Evolutionary conservation across 1,140 invertebrate genomes (phyloP).

Genomic region (Holotrichia oblita): DNA sequence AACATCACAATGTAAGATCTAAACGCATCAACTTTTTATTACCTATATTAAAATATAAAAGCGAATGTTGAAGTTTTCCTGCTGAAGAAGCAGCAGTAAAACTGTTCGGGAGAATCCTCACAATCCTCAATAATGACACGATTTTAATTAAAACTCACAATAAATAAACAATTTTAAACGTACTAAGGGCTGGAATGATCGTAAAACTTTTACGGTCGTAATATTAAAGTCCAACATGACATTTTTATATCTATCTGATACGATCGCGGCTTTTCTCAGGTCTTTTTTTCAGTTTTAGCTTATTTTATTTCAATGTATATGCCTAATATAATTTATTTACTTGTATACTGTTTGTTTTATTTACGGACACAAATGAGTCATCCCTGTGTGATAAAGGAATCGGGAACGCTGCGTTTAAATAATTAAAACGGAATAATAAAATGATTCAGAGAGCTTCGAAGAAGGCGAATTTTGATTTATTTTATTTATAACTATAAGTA

Average conservation of each 20-base stretch:
- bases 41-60: not conserved
- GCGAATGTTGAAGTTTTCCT: not conserved
- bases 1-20: constrained; percentile 13
- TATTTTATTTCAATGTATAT: not conserved
- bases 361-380: not conserved
- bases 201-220: constrained; percentile 30
- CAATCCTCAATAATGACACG: constrained; percentile 40
- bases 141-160: constrained; percentile 40
- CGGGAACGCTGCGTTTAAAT: not conserved
- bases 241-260: constrained; percentile 42
- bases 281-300: not conserved
- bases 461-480: too few species aligned
- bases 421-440: not conserved
- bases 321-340: not conserved
- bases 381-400: not conserved
- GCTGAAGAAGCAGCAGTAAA: not conserved
- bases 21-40: not conserved
- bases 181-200: not conserved
- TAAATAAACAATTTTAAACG: constrained; percentile 38
- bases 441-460: too few species aligned
- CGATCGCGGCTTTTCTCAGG: not conserved
- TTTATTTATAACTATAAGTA: too few species aligned
- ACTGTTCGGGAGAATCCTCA: not conserved
- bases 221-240: constrained; percentile 48
- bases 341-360: not conserved